These are phyloP conservation scores for Remorina albescens DNA, from an alignment of 2,797 vertebrate genomes.

Conservation along the genomic window DNA sequence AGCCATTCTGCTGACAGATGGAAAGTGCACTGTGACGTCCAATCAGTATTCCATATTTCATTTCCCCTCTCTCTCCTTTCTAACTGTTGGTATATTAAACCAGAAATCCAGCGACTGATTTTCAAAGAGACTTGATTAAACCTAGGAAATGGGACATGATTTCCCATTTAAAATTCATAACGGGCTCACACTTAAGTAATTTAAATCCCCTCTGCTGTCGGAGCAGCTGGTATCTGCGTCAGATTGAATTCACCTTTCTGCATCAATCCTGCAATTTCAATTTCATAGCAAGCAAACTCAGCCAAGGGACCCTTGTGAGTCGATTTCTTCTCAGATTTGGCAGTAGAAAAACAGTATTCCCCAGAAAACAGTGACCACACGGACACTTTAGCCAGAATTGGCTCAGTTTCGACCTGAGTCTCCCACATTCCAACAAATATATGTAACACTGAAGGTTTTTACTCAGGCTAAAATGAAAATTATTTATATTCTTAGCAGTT, in stretches of 20 bases:
- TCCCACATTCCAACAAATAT: no score
- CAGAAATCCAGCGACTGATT: constrained; percentile 68
- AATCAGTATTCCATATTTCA: constrained; percentile 67
- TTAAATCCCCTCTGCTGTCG: constrained; percentile 64
- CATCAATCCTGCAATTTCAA: constrained; percentile 63
- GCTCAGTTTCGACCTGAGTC: background rate
- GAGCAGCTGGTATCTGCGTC: constrained; percentile 61
- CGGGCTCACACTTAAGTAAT: constrained; percentile 71
- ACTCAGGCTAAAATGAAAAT: background rate
- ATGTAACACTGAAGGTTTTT: no score
- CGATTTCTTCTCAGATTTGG: constrained; percentile 39
- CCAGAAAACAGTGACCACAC: background rate
- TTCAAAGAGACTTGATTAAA: constrained; percentile 80
- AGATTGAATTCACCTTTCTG: constrained; percentile 67
- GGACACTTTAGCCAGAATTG: no score
- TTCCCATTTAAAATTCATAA: constrained; percentile 76
- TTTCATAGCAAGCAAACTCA: constrained; percentile 51
- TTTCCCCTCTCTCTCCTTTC: constrained; percentile 51
- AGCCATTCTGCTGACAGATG: constrained; percentile 69
- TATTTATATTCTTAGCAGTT: background rate
- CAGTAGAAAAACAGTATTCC: constrained; percentile 39
- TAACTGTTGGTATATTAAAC: constrained; percentile 65
- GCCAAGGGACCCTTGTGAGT: constrained; percentile 11
- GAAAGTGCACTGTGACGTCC: constrained; percentile 54
- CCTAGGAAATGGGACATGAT: constrained; percentile 72